phyloP scores from a whole-genome alignment of 2,797 vertebrate species.

The Chaetophractus vellerosus region DNA sequence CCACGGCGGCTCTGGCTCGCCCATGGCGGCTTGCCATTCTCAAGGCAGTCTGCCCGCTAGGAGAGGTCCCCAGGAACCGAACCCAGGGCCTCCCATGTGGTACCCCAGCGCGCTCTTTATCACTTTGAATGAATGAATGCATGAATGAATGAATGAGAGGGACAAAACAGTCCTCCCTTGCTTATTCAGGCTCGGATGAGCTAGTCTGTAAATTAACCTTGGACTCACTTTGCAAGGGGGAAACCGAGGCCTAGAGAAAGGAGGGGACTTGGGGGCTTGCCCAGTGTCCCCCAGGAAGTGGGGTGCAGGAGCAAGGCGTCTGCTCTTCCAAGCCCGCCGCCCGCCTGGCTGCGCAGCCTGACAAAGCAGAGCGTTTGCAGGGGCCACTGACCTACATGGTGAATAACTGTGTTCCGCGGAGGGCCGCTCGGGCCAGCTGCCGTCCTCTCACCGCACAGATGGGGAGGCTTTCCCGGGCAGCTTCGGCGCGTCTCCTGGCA shows the following conservation, averaged over 20 bases:
- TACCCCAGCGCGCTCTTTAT: no score
- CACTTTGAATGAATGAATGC: no score
- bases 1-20: no score
- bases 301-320: background rate
- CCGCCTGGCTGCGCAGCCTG: background rate
- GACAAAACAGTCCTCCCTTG: background rate
- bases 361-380: background rate
- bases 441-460: constrained; percentile 46
- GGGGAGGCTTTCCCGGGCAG: constrained; percentile 70
- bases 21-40: no score
- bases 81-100: no score
- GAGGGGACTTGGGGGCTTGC: background rate
- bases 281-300: background rate
- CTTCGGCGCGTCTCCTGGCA: constrained; percentile 22
- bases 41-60: no score
- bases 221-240: background rate
- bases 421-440: constrained; percentile 72
- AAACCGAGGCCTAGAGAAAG: background rate
- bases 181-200: background rate
- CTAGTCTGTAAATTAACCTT: background rate
- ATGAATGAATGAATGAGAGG: no score
- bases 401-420: constrained; percentile 55
- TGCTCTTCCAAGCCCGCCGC: background rate
- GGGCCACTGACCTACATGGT: constrained; percentile 76
- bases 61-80: no score